phyloP scores from a whole-genome alignment of 92 coral and sea anemone genomes.

The Scolanthus callimorphus region DNA sequence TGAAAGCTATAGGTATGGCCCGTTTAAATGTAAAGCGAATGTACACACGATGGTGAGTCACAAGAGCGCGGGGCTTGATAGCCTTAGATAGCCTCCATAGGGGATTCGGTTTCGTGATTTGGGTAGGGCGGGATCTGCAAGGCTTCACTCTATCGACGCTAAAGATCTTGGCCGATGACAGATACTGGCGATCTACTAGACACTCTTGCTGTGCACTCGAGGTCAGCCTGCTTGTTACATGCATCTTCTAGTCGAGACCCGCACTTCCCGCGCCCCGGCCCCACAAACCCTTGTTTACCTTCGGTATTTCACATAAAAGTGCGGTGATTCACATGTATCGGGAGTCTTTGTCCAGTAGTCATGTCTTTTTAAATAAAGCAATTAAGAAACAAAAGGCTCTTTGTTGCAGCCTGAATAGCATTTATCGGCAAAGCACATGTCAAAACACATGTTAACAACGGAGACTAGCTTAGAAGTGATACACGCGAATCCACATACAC shows the following conservation, averaged over 20 bases:
- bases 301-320: slow-evolving; percentile 78
- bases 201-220: slow-evolving; percentile 54
- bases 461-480: slow-evolving; percentile 65
- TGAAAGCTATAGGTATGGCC: slow-evolving; percentile 24
- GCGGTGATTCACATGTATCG: slow-evolving; percentile 86
- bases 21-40: slow-evolving; percentile 18
- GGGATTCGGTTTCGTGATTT: slow-evolving; percentile 77
- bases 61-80: no score
- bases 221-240: slow-evolving; percentile 74
- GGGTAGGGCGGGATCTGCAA: slow-evolving; percentile 69
- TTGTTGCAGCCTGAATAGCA: slow-evolving; percentile 74
- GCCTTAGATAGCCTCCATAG: no score
- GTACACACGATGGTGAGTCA: slow-evolving; percentile 9
- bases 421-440: slow-evolving; percentile 95
- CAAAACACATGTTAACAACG: slow-evolving; percentile 93
- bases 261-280: slow-evolving; percentile 22
- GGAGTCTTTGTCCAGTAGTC: slow-evolving; percentile 72
- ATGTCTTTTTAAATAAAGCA: slow-evolving; percentile 91
- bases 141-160: slow-evolving; percentile 58
- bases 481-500: slow-evolving; percentile 50
- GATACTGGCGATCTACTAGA: slow-evolving; percentile 74
- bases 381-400: slow-evolving; percentile 79
- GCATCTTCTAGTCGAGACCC: slow-evolving; percentile 12
- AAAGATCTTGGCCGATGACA: slow-evolving; percentile 78
- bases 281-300: slow-evolving; percentile 46